These are phyloP conservation scores for Sciaenops ocellatus DNA, from an alignment of 2,797 vertebrate genomes.

Conservation along the genomic window DNA sequence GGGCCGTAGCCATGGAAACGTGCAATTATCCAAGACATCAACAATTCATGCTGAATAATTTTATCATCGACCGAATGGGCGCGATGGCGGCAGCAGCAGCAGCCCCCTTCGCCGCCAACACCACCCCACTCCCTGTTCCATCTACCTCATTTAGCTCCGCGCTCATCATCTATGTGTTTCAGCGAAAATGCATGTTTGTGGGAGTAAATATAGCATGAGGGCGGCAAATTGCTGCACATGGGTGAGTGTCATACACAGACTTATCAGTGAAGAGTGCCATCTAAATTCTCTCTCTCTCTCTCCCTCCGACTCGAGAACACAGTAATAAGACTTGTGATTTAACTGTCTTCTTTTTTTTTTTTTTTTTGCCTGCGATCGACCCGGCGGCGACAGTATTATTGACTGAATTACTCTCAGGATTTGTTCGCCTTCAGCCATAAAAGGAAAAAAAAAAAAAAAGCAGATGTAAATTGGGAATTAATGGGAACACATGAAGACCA, in stretches of 20 bases:
- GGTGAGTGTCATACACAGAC: conserved; percentile 29
- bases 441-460: conserved; percentile 2
- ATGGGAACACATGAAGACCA: conserved; percentile 28
- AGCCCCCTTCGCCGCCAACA: neutral
- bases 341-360: conserved; percentile 4
- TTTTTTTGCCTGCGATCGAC: conserved; percentile 32
- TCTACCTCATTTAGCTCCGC: conserved; percentile 45
- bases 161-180: conserved; percentile 44
- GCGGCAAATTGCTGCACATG: conserved; percentile 33
- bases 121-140: neutral
- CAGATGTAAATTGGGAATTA: conserved; percentile 37
- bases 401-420: conserved; percentile 48
- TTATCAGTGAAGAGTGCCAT: conserved; percentile 31
- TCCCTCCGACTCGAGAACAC: conserved; percentile 18
- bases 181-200: conserved; percentile 25
- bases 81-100: conserved; percentile 29
- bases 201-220: conserved; percentile 57
- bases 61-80: conserved; percentile 59
- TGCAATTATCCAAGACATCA: conserved; percentile 80
- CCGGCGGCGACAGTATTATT: conserved; percentile 33
- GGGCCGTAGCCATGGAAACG: conserved; percentile 76
- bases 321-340: conserved; percentile 46
- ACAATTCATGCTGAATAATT: conserved; percentile 80
- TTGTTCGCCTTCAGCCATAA: conserved; percentile 18
- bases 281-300: conserved; percentile 7